Conservation (phyloP, 2,888 invertebrate species). For the Orchesellides sinensis region DNA sequence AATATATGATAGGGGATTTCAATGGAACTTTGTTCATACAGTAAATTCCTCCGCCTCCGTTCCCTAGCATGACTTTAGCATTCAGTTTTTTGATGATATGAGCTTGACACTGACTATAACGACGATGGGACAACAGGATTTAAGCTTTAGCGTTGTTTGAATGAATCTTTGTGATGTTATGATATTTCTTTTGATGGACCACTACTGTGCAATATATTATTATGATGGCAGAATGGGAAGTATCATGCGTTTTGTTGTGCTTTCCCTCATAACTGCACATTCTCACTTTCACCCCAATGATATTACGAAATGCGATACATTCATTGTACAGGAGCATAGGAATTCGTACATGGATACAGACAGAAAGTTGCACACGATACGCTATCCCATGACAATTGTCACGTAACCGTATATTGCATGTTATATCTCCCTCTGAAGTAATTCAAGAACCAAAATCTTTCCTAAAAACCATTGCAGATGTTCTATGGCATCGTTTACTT, state of each 20-base stretch:
- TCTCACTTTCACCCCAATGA: neutral
- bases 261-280: conserved; percentile 22
- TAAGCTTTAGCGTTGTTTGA: conserved; percentile 12
- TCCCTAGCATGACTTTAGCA: conserved; percentile 7
- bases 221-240: neutral
- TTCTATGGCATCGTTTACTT: neutral
- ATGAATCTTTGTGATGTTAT: conserved; percentile 16
- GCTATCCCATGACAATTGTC: conserved; percentile 36
- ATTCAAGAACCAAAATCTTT: conserved; percentile 20
- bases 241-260: neutral
- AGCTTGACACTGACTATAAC: conserved; percentile 17
- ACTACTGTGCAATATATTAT: conserved; percentile 13
- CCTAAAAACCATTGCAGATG: neutral
- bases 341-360: too few relatives aligned
- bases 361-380: too few relatives aligned
- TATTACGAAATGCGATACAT: neutral
- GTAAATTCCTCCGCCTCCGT: conserved; percentile 26
- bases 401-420: conserved; percentile 24
- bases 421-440: conserved; percentile 2
- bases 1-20: conserved; percentile 31
- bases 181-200: conserved; percentile 42
- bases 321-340: too few relatives aligned
- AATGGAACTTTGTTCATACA: conserved; percentile 18
- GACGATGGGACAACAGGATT: conserved; percentile 25
- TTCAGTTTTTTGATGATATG: conserved; percentile 25